Base-by-base conservation (phyloP, 1,140 invertebrate species). In the Drosophila auraria region DNA sequence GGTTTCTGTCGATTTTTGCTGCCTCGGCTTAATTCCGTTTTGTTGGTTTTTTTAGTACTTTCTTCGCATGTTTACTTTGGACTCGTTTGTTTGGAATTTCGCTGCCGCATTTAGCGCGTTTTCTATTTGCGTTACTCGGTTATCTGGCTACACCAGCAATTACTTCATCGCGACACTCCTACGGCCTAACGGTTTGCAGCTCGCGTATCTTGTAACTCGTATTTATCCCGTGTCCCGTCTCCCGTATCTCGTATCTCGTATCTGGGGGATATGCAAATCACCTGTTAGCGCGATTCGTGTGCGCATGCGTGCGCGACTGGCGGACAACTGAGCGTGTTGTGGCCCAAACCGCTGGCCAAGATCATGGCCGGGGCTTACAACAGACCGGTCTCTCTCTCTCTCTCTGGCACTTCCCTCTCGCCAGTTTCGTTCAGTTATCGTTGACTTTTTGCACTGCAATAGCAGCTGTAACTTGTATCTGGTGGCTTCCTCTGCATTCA, bases 51-150 rank as follows among this genome's bases (percentile, higher is more conserved):
- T 61, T 58, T 75, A 36, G 81, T 83, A 66, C 84, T 87, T 87
- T 89, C 86, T 82, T 75, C 82, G 65, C 47, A 45, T 50, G 60
- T 62, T 59, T 82, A 49, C 45, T 79, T 62, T 68, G 27, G 74
- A 49, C 59, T 74, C 30, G 75, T 74, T 68, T 82, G 76, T 83
- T 87, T 80, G 73, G 70, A 89, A 84, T 89, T 87, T 87, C 86
- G 73, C 84, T 89, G 66, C 74, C 82, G 74, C 81, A 90, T 84
- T 89, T 90, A 89, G 78, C 84, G 83, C 81, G 74, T 84, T 89
- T 89, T 90, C 84, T 89, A 90, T 89, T 89, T 81, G 60, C 60
- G 38, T 53, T 57, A 49, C 50, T 56, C 36, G 47, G 44, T 45
- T 27, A 51, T 66, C 49, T 57, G 49, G 78, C 80, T 56, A 53